Conservation (phyloP, 2,888 invertebrate species). For the Epistrophella euchroma region DNA sequence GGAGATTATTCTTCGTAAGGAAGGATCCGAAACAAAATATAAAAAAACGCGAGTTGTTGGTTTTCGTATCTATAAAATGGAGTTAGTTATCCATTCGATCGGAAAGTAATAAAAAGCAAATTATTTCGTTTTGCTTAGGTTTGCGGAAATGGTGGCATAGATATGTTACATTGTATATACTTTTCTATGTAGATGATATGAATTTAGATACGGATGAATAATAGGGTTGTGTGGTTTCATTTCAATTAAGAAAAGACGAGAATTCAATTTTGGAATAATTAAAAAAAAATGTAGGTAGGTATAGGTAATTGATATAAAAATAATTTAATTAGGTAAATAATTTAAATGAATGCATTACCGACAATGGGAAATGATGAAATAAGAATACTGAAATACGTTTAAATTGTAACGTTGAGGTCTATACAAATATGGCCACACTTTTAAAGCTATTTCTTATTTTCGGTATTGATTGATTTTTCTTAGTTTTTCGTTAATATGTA, state of each 20-base stretch:
- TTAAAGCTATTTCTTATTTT: too few relatives aligned
- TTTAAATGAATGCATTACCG: too few relatives aligned
- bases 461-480: too few relatives aligned
- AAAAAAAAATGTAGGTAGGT: too few relatives aligned
- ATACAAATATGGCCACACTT: too few relatives aligned
- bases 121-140: neutral
- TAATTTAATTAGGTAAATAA: too few relatives aligned
- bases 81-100: neutral
- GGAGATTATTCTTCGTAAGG: neutral
- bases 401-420: too few relatives aligned
- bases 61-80: neutral
- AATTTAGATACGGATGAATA: neutral
- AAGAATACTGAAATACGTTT: too few relatives aligned
- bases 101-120: neutral
- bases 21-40: neutral
- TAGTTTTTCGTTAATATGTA: too few relatives aligned
- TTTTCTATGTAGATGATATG: neutral
- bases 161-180: neutral
- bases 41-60: neutral
- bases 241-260: neutral
- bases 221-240: neutral
- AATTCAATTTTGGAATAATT: neutral
- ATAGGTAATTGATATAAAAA: too few relatives aligned
- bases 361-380: too few relatives aligned
- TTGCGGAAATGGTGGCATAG: neutral